Evolutionary conservation across 2,113 vertebrate genomes (phyloP), one percentile per base, ranked within the genome.

Genomic region (Phoxinus phoxinus): DNA sequence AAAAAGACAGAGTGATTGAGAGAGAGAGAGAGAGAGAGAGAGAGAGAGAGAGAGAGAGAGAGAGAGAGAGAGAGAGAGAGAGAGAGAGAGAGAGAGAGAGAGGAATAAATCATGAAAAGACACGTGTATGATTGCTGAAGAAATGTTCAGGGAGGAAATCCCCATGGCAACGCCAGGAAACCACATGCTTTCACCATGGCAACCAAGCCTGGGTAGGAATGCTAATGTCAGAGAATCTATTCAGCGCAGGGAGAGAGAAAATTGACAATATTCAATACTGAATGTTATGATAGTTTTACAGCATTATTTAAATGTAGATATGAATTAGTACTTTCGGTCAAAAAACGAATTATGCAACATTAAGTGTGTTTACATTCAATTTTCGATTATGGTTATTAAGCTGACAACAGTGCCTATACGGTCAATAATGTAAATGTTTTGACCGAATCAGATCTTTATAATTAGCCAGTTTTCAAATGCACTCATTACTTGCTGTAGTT

Each of bases 111-210:
- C 56, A 56, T 67, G 69, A 86, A 86, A 71, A 75, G 69, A 75
- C 44, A 61, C 63, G 56, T 32, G 27, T 65, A 74, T 75, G 69
- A 86, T 86, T 81, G 84, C 67, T 72, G 48, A 58, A 53, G 53
- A 81, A 61, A 65, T 82, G 85, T 82, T 82, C 71, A n/a, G 73
- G 79, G 71, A 76, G 85, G 79, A 86, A 82, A 81, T 86, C 46
- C 72, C 85, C 85, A 86, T 86, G 85, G 85, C 85, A 86, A 86
- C 79, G 58, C 58, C 56, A 74, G 78, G 73, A 86, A 86, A 82
- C 65, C 78, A 86, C 85, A 86, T 86, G 71, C 78, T 82, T 82
- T 86, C 79, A 65, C 85, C 79, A 86, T 86, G 79, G 85, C 79
- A 86, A 86, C 85, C 10, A 48, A 63, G 79, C 79, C 71, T 63